Percentiles rank a stretch among this genome's conserved stretches.
Conservation (phyloP, 2,797 vertebrate genomes). For the Melanogrammus aeglefinus region DNA sequence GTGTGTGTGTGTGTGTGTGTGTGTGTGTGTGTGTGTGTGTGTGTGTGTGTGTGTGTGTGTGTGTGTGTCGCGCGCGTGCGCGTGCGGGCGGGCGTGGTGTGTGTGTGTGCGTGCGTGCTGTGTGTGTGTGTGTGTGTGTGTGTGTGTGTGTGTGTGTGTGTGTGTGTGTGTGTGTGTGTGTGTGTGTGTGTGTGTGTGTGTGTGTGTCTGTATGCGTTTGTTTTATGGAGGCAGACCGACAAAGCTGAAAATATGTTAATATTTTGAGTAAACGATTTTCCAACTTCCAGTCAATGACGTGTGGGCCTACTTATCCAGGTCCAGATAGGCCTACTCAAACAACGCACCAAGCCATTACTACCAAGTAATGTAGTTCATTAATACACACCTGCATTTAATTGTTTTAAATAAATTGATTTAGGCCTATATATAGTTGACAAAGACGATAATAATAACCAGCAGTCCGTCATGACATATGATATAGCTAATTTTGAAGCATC, state of each 20-base stretch:
- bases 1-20: constrained; percentile 13
- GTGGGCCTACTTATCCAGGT: neutral
- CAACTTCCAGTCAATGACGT: neutral
- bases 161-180: constrained; percentile 14
- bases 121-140: neutral
- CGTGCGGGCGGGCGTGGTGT: no score
- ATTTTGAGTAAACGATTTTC: neutral
- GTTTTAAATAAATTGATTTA: neutral
- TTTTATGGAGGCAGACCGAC: neutral
- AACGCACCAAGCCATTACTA: no score
- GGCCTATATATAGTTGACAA: neutral
- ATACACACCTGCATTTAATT: neutral
- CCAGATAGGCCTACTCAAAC: no score
- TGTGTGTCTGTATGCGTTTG: neutral
- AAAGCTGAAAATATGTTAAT: neutral
- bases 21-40: constrained; percentile 5
- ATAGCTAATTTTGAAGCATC: neutral
- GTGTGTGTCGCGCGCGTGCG: neutral
- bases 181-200: constrained; percentile 13
- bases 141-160: constrained; percentile 5
- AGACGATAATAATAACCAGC: neutral
- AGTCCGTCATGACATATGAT: neutral
- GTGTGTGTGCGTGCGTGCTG: neutral
- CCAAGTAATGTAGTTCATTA: neutral
- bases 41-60: neutral